phyloP scores from a whole-genome alignment of 2,797 vertebrate genomes.

The Stomatorhinus walkeri region DNA sequence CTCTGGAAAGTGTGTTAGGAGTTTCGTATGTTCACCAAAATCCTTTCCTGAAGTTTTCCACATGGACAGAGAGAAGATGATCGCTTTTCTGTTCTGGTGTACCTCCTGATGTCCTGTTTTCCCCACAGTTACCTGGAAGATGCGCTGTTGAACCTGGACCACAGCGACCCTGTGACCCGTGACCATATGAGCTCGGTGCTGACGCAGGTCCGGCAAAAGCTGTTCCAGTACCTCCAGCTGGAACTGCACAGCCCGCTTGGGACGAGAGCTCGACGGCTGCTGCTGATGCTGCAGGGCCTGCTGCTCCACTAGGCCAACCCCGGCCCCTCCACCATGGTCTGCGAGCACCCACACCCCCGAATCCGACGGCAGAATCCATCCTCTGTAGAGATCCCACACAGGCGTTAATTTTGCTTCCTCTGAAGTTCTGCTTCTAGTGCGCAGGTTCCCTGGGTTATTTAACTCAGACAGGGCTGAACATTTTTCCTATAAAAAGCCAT shows the following conservation, averaged over 20 bases:
- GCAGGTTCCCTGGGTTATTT: background rate
- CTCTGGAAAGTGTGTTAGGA: background rate
- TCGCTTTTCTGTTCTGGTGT: background rate
- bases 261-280: conserved; percentile 83
- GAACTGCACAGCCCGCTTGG: conserved; percentile 76
- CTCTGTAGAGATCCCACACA: background rate
- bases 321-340: background rate
- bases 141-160: conserved; percentile 93
- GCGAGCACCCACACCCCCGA: background rate
- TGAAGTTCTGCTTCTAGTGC: background rate
- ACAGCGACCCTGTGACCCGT: conserved; percentile 85
- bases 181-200: conserved; percentile 96
- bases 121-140: conserved; percentile 86
- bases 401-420: background rate
- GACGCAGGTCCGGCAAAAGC: conserved; percentile 85
- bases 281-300: conserved; percentile 93
- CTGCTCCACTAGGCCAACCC: conserved; percentile 61
- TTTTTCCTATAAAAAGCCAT: background rate
- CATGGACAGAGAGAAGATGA: background rate
- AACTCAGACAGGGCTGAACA: background rate
- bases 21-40: background rate
- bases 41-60: background rate
- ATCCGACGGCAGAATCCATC: background rate
- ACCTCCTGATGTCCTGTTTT: background rate
- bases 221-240: conserved; percentile 84